phyloP scores from a whole-genome alignment of 35 echinoderm and acorn worm species.

The Strongylocentrotus purpuratus region DNA sequence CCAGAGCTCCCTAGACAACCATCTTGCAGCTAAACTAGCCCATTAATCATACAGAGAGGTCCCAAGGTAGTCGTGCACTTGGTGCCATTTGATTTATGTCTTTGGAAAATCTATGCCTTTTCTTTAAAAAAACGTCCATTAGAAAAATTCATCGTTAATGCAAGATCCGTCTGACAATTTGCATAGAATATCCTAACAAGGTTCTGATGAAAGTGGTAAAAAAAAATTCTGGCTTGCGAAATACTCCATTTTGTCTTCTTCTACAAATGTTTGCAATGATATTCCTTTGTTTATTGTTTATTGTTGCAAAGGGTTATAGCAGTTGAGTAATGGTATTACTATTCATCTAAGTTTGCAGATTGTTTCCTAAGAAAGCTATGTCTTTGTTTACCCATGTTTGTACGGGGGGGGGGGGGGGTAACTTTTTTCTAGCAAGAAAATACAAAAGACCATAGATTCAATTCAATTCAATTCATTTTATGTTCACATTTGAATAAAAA shows the following conservation, averaged over 20 bases:
- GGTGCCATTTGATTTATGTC: conserved; percentile 10
- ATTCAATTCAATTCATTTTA: too few relatives aligned
- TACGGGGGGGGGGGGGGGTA: too few relatives aligned
- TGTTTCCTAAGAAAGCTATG: too few relatives aligned
- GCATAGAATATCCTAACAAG: background rate
- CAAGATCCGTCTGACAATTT: background rate
- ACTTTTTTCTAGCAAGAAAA: too few relatives aligned
- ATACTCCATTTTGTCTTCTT: background rate
- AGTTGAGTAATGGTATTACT: too few relatives aligned
- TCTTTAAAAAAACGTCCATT: background rate
- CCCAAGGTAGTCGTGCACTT: conserved; percentile 7
- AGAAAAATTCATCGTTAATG: background rate
- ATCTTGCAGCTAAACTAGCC: conserved; percentile 1
- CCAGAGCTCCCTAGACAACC: background rate
- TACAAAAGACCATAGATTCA: too few relatives aligned
- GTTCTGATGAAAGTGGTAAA: background rate
- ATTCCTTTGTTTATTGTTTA: background rate
- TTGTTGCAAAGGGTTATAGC: too few relatives aligned
- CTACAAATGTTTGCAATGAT: background rate
- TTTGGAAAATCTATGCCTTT: background rate
- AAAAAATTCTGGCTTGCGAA: background rate
- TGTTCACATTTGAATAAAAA: too few relatives aligned
- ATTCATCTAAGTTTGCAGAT: too few relatives aligned
- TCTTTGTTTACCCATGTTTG: too few relatives aligned
- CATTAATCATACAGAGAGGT: conserved; percentile 8